Conservation (phyloP, 2,888 invertebrate genomes). For the Alloscopus bannaensis region DNA sequence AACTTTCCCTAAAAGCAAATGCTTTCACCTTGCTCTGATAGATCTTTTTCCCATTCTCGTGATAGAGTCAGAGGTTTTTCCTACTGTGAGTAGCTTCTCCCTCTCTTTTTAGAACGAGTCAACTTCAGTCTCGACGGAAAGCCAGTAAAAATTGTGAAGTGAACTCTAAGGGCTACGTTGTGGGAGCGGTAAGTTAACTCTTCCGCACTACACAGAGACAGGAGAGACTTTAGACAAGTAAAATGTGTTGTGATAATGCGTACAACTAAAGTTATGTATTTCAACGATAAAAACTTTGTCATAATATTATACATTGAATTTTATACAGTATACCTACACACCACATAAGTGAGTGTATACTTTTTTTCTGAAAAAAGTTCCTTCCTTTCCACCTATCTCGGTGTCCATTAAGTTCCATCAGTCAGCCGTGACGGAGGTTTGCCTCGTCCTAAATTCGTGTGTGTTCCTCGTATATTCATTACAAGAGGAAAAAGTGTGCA, state of each 20-base stretch:
- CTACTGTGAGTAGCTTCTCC: slow-evolving; percentile 13
- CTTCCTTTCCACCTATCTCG: not conserved
- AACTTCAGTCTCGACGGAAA: not conserved
- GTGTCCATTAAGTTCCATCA: slow-evolving; percentile 16
- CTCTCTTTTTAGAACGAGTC: not conserved
- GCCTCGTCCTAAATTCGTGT: too few species aligned
- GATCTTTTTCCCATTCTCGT: not conserved
- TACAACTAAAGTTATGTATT: not conserved
- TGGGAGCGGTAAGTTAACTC: too few species aligned
- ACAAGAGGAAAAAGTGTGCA: too few species aligned
- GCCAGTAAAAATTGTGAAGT: not conserved
- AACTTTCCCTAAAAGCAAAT: slow-evolving; percentile 25
- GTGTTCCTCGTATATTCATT: too few species aligned
- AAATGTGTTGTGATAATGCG: not conserved
- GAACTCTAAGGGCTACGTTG: too few species aligned
- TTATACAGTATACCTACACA: not conserved
- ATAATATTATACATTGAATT: slow-evolving; percentile 31
- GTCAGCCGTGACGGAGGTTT: too few species aligned
- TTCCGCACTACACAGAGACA: too few species aligned
- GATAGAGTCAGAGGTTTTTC: slow-evolving; percentile 9
- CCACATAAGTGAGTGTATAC: too few species aligned
- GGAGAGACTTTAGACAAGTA: too few species aligned
- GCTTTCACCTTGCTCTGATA: slow-evolving; percentile 21
- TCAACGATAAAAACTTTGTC: slow-evolving; percentile 16
- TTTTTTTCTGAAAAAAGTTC: not conserved